phyloP scores from a whole-genome alignment of 2,888 invertebrate species.

The Chironomus riparius region DNA sequence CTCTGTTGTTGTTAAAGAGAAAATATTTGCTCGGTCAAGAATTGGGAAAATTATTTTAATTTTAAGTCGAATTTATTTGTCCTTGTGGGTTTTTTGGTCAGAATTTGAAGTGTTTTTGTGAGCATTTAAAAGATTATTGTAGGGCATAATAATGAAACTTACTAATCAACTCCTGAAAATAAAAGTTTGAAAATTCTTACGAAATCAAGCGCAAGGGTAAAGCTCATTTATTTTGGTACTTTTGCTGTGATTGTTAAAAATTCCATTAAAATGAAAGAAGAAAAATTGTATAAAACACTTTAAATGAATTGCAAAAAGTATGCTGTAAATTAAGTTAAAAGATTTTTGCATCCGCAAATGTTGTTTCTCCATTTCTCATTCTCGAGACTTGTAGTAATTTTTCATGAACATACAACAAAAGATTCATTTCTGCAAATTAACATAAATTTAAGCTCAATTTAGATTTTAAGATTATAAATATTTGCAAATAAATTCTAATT shows the following conservation, averaged over 20 bases:
- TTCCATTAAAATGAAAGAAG: background rate
- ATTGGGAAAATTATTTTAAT: too few species aligned
- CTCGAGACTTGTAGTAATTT: background rate
- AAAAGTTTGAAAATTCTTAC: too few species aligned
- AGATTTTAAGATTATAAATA: background rate
- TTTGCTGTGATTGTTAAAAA: background rate
- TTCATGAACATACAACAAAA: background rate
- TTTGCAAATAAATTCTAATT: background rate
- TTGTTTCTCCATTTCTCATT: background rate
- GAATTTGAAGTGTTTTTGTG: too few species aligned
- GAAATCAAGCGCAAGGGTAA: too few species aligned
- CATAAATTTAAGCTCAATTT: conserved; percentile 1
- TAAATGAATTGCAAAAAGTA: background rate
- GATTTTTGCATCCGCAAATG: background rate
- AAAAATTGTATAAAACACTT: background rate
- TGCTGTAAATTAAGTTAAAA: background rate
- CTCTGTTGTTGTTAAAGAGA: too few species aligned
- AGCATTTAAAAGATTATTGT: too few species aligned
- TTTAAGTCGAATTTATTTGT: too few species aligned
- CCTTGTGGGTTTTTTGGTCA: too few species aligned
- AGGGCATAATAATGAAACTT: too few species aligned
- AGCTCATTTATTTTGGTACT: background rate
- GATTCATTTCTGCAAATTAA: background rate
- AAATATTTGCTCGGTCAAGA: too few species aligned
- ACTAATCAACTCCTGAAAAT: too few species aligned